Conservation (phyloP, 2,888 invertebrate genomes). For the Machimus atricapillus region DNA sequence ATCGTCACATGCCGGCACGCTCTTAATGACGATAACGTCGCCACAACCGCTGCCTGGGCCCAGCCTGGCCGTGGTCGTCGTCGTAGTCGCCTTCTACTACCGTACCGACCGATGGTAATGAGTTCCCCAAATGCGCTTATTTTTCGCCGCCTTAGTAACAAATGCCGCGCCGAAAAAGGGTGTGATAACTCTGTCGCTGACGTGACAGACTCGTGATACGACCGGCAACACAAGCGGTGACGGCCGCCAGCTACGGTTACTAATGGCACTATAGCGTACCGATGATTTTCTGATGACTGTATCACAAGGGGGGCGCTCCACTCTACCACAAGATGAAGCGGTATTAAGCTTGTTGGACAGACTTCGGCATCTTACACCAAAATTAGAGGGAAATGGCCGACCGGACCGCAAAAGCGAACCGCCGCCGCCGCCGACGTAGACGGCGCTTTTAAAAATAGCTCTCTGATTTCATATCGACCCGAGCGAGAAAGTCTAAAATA, state of each 20-base stretch:
- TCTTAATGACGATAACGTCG: neutral
- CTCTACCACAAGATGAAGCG: neutral
- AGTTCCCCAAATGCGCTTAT: neutral
- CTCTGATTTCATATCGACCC: conserved; percentile 45
- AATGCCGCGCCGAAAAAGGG: neutral
- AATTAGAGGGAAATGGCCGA: conserved; percentile 29
- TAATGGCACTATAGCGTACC: neutral
- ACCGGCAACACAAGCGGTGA: neutral
- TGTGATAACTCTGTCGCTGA: conserved; percentile 7
- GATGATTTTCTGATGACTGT: neutral
- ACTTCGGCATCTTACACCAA: neutral
- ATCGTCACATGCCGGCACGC: neutral
- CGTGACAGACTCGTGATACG: conserved; percentile 30
- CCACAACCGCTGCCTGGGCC: neutral
- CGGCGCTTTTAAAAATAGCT: conserved; percentile 45
- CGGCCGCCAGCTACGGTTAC: neutral
- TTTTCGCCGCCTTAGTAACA: conserved; percentile 8
- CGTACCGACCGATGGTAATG: neutral
- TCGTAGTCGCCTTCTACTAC: neutral
- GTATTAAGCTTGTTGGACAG: neutral
- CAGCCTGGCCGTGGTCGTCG: neutral
- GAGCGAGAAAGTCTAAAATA: conserved; percentile 5
- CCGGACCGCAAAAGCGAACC: neutral
- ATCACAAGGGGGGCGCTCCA: neutral
- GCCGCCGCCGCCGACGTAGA: conserved; percentile 21